These are phyloP conservation scores for Drosophila affinis DNA, from an alignment of 2,888 invertebrate genomes.

Conservation along the genomic window DNA sequence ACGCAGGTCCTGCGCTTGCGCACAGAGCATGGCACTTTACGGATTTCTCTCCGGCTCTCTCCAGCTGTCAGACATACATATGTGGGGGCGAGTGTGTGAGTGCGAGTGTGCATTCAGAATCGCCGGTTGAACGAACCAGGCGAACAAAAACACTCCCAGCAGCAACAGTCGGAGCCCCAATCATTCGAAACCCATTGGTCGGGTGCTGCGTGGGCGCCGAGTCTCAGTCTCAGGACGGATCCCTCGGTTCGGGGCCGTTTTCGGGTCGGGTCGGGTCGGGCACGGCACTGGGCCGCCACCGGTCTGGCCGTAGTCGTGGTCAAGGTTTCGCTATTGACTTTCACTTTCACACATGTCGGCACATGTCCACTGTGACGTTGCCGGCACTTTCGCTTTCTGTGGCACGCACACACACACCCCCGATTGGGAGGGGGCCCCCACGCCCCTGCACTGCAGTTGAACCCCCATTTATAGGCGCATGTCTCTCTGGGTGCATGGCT, in stretches of 20 bases:
- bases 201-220: constrained; percentile 31
- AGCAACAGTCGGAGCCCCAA: constrained; percentile 61
- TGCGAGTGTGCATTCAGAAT: constrained; percentile 21
- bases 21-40: background rate
- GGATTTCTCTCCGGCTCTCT: constrained; percentile 20
- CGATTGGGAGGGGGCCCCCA: background rate
- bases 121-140: constrained; percentile 77
- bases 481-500: constrained; percentile 60
- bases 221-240: constrained; percentile 4
- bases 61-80: constrained; percentile 9
- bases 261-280: constrained; percentile 22
- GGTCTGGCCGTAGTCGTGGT: constrained; percentile 73
- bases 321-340: constrained; percentile 83
- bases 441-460: background rate
- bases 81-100: constrained; percentile 48
- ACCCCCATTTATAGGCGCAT: constrained; percentile 59
- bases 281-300: constrained; percentile 4
- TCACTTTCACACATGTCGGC: constrained; percentile 79
- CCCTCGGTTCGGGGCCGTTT: constrained; percentile 38
- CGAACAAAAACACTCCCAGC: constrained; percentile 52
- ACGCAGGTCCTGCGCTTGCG: constrained; percentile 30
- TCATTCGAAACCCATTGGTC: constrained; percentile 66
- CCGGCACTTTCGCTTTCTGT: constrained; percentile 77
- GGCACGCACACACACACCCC: constrained; percentile 37
- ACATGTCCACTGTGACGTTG: constrained; percentile 57